Base-by-base conservation (phyloP, 2,888 invertebrate genomes). In the Drosophila emarginata region DNA sequence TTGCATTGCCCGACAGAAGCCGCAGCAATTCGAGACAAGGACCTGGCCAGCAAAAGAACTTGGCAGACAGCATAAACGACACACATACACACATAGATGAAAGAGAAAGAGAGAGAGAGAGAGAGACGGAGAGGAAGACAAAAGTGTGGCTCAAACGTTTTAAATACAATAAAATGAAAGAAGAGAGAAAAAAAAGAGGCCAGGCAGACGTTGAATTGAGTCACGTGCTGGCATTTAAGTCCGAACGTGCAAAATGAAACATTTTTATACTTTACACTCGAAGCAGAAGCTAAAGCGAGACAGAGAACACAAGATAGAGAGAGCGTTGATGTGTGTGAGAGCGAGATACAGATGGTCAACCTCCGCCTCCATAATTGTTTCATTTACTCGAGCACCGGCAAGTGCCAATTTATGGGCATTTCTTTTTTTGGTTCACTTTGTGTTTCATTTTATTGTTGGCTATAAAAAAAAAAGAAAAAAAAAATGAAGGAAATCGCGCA, bases 151-250 rank as follows among this genome's bases (percentile, higher is more conserved):
- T 39, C 72, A 61, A 62, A 72, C 76, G 64, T 70, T 59, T 71
- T 72, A 75, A 78, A 75, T 58, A 71, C 65, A 74, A 77, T 77
- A 28, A 32, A 80, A 80, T 79, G 74, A 80, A 74, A 72, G 58
- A 52, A 45, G 12, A 32, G 21, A 36, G 23, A 18, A 12, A 18
- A 14, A 26, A 23, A 28, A 21, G 57, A 15, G 39, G 39, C 15
- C 61, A 12, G 14, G 50, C 7, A 40, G 56, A 64, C 71, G 28
- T 59, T 74, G 74, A 79, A 81, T 83, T 79, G 80, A 88, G 89
- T 90, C 90, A 90, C 90, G 90, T 90, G 90, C 85, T 85, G 87
- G 84, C 88, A 89, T 90, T 90, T 90, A 90, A 89, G 87, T 89
- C 87, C 80, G 88, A 87, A 90, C 90, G 90, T 90, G 90, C 86